These are phyloP conservation scores for Steinernema khuongi DNA, from an alignment of 1,140 invertebrate genomes.

Conservation along the genomic window DNA sequence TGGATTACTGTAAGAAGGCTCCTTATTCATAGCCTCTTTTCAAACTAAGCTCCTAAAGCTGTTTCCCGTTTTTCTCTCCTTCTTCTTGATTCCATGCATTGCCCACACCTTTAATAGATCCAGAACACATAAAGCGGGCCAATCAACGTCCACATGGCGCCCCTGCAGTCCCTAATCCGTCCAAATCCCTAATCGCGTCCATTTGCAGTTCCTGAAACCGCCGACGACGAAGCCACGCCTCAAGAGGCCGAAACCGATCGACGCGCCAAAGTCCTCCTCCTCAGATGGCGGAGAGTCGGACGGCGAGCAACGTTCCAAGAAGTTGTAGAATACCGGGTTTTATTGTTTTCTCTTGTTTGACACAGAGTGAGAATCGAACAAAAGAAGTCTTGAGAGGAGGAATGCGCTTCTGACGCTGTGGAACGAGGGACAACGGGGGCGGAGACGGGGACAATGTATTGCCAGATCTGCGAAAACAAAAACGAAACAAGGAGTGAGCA, in stretches of 20 bases:
- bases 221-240: neutral
- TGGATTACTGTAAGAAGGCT: neutral
- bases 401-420: slow-evolving; percentile 2
- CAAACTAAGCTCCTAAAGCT: too few species aligned
- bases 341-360: slow-evolving; percentile 11
- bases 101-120: too few species aligned
- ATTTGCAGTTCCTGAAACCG: slow-evolving; percentile 4
- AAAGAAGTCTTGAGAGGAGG: neutral
- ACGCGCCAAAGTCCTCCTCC: slow-evolving; percentile 1
- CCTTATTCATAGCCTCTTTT: too few species aligned
- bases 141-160: too few species aligned
- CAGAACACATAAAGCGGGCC: too few species aligned
- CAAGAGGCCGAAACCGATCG: neutral
- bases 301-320: neutral
- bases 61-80: neutral
- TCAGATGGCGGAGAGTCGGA: slow-evolving; percentile 1
- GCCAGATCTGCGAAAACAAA: neutral
- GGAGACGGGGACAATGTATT: neutral
- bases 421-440: neutral
- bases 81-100: neutral
- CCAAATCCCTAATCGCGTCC: neutral
- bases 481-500: slow-evolving; percentile 13
- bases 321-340: neutral
- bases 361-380: slow-evolving; percentile 10
- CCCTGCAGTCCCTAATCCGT: too few species aligned